Conservation (phyloP, 2,113 vertebrate genomes). For the Xiphorhynchus elegans region DNA sequence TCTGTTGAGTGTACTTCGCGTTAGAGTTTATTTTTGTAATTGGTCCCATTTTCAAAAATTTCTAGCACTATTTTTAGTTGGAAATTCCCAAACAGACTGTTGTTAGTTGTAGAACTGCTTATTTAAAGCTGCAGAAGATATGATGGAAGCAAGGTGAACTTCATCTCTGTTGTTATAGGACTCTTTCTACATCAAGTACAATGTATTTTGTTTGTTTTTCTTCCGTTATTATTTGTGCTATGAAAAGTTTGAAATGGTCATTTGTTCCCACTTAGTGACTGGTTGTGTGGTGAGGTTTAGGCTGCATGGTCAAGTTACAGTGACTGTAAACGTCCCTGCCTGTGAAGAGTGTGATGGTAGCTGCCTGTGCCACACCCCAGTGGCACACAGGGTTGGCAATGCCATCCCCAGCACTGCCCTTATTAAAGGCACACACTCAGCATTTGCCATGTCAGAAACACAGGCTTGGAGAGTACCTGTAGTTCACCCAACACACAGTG, state of each 20-base stretch:
- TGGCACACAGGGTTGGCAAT: fast-evolving
- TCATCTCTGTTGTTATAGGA: not conserved
- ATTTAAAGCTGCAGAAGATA: slow-evolving; percentile 11
- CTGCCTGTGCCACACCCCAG: not conserved
- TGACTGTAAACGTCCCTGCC: not conserved
- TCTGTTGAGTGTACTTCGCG: not conserved
- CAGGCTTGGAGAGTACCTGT: not conserved
- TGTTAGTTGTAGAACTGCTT: not conserved
- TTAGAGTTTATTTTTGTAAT: slow-evolving; percentile 21
- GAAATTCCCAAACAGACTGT: slow-evolving; percentile 7
- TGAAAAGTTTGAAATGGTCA: not conserved
- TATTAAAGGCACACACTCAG: not conserved
- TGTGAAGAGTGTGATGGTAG: not conserved
- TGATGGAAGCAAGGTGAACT: not conserved
- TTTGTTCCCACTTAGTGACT: not conserved
- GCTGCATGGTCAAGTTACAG: not conserved
- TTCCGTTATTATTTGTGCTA: not conserved
- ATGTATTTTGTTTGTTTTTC: not conserved
- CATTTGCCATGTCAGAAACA: not conserved
- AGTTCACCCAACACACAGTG: not conserved
- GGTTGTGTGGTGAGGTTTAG: not conserved
- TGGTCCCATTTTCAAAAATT: not conserved
- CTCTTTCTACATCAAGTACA: not conserved
- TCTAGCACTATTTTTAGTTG: slow-evolving; percentile 22
- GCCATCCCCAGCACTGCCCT: not conserved